Base-by-base conservation (phyloP, 2,888 invertebrate species). In the Trimorus sp. region DNA sequence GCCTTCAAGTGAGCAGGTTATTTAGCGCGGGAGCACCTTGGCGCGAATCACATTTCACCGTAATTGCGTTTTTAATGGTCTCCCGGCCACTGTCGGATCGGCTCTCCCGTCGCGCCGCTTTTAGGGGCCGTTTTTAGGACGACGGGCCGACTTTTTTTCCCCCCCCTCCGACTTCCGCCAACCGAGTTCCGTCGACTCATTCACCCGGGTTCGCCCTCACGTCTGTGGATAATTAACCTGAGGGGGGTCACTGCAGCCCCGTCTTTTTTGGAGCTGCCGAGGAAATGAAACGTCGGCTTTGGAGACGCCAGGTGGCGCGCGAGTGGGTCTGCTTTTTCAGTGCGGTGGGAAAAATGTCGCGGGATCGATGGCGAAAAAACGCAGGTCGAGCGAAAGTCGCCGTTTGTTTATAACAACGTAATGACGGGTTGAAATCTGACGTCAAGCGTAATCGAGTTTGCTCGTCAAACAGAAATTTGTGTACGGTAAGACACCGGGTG, bases 31-130 rank as follows among this genome's bases (percentile, higher is more conserved):
- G 69, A 71, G 80, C 77, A 78, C 84, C 69, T 74, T 74, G 79
- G 79, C 75, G 87, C 84, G 86, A 87, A 86, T 87, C 86, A 87
- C 88, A 86, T 87, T 89, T 87, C 86, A 85, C 82, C 86, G 87
- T 89, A 89, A 89, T 89, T 88, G 88, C 88, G 83, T 89, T 89
- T 89, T 89, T 89, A 89, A 89, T 86, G 88, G 88, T 63, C 84
- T 80, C 73, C 76, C 79, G 85, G 84, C 83, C 86, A 87, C 86
- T 88, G 88, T 86, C 88, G 87, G 88, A 89, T 89, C 87, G 84
- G 81, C 86, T 80, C 86, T 80, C 81, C 84, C 84, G 84, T 85
- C 88, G 85, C 86, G 86, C 81, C 85, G 83, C 84, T 88, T 89
- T 89, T 88, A 89, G 85, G 88, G 88, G 86, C 82, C 82, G 78